Evolutionary conservation across 1,140 invertebrate genomes (phyloP).

Genomic region (Leptinotarsa lineolata): DNA sequence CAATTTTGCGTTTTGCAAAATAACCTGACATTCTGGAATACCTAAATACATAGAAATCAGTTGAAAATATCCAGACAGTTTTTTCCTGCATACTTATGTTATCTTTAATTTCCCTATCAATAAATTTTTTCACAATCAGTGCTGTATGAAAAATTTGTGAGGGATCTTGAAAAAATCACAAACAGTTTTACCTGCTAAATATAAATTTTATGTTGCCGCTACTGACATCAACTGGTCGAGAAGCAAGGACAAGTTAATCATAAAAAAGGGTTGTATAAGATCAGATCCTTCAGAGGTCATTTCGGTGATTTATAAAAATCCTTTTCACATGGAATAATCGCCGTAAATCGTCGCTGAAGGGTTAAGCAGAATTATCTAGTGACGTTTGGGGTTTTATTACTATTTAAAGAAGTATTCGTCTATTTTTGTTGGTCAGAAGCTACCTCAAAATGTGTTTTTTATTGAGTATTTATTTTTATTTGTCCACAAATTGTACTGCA

Average conservation of each 20-base stretch:
- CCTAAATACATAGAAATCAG: too few relatives aligned
- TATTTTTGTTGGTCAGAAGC: background rate
- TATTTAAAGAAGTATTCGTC: background rate
- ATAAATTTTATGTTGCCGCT: background rate
- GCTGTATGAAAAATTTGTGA: too few relatives aligned
- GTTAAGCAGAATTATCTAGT: background rate
- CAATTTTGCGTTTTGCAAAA: too few relatives aligned
- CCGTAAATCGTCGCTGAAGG: constrained; percentile 4
- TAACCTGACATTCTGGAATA: too few relatives aligned
- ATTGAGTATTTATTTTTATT: constrained; percentile 3
- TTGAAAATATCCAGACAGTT: too few relatives aligned
- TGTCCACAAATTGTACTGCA: background rate
- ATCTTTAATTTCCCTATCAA: too few relatives aligned
- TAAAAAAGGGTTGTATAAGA: constrained; percentile 6
- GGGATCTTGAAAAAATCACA: too few relatives aligned
- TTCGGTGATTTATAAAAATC: background rate
- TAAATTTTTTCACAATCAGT: too few relatives aligned
- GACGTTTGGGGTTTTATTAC: background rate
- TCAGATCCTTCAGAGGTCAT: background rate
- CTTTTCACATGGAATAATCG: background rate
- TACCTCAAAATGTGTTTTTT: constrained; percentile 6
- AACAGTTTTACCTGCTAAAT: too few relatives aligned
- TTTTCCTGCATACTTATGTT: too few relatives aligned
- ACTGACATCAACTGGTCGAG: background rate
- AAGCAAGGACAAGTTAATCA: background rate